Base-by-base conservation (phyloP, 2,888 invertebrate species). In the Idaea straminata region DNA sequence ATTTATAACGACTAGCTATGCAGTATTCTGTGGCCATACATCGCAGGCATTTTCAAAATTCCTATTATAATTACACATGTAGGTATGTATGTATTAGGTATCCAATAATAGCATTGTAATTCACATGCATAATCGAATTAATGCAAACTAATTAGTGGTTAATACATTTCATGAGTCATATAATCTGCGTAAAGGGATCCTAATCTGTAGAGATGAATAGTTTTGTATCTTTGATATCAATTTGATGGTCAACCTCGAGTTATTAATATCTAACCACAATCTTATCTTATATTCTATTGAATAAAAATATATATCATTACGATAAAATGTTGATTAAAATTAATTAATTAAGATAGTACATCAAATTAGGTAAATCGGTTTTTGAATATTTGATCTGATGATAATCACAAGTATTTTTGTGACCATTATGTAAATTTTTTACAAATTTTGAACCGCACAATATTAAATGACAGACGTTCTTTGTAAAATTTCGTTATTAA, bases 231-330 rank as follows among this genome's bases (percentile, higher is more conserved):
- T 6, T 47, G 13, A 47, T 47, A 47, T 47, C 5, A 47, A 47
- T 47, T 47, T 47, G 47, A 47, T 47, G 47, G 47, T 47, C 47
- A 47, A 47, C 47, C 47, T 47, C 47, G 47, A 47, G 47, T 47
- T 47, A 47, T 47, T 47, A 47, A 47, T 47, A 47, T 47, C 47
- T 47, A 47, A 47, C 47, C 47, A 10, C 47, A 47, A 47, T 47
- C 47, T 47, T 13, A 47, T 47, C 10, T 47, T 1, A 25, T 25
- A 25, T 25, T 25, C 25, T 25, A 25, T 25, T 25, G 25, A 3
- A 25, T 25, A 3, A 25, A 25, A 25, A 25, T n/a, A 25, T 25
- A 25, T 25, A 25, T 25, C 25, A 25, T 25, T 25, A 25, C 25
- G 25, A 25, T 25, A 25, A 25, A 25, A 25, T 25, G 25, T 25